Evolutionary conservation across 2,888 invertebrate genomes (phyloP).

Genomic region (Pammene aurita): DNA sequence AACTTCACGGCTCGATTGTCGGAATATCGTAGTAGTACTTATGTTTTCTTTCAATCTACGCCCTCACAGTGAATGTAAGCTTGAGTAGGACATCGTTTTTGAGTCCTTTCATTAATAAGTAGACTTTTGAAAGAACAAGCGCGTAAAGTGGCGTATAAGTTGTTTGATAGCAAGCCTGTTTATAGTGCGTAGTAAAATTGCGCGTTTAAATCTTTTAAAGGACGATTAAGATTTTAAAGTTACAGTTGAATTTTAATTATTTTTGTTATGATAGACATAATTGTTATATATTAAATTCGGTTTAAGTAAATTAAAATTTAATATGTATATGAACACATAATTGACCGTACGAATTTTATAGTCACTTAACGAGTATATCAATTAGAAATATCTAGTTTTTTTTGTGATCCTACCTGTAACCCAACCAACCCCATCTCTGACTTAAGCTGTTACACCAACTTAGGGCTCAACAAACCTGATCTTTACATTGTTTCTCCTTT

Average conservation of each 20-base stretch:
- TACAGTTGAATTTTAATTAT: no score
- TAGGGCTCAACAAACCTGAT: background rate
- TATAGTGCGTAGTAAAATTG: background rate
- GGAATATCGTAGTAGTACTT: constrained; percentile 56
- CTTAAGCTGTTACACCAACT: background rate
- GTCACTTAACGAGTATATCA: no score
- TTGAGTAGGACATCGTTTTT: constrained; percentile 48
- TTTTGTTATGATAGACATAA: no score
- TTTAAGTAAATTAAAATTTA: no score
- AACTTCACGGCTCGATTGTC: constrained; percentile 57
- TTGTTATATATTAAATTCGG: no score
- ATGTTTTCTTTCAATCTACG: constrained; percentile 71
- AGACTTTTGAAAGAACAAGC: constrained; percentile 26
- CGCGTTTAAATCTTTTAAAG: constrained; percentile 41
- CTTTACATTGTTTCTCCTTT: constrained; percentile 36
- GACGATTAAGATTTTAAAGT: background rate
- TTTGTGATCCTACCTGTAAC: no score
- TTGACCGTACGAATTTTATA: no score
- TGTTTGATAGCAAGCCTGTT: background rate
- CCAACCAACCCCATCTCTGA: background rate
- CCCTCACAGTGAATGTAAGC: constrained; percentile 58
- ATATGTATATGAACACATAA: no score
- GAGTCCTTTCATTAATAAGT: constrained; percentile 44
- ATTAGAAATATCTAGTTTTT: no score
- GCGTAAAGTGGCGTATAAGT: constrained; percentile 18